Percentiles rank a stretch among this genome's conserved stretches.
Conservation (phyloP, 2,113 vertebrate genomes). For the Daboia siamensis region DNA sequence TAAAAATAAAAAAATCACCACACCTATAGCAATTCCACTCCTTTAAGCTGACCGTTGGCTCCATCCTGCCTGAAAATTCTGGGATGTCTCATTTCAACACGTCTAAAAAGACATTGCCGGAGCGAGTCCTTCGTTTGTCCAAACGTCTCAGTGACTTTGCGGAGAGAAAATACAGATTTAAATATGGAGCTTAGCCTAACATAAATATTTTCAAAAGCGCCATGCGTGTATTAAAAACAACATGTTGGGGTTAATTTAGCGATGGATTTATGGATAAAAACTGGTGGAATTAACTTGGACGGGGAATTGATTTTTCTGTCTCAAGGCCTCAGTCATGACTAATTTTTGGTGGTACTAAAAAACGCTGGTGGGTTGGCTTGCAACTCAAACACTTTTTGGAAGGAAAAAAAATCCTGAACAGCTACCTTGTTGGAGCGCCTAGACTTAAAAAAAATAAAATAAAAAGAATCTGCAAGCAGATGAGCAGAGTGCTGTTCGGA, state of each 20-base stretch:
- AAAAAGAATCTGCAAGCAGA: neutral
- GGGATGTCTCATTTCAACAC: neutral
- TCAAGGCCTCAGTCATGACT: neutral
- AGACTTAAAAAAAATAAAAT: neutral
- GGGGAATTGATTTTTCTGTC: neutral
- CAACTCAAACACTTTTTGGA: neutral
- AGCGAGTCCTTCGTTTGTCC: neutral
- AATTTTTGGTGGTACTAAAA: neutral
- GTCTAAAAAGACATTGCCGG: neutral
- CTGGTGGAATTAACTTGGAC: neutral
- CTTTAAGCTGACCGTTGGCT: neutral
- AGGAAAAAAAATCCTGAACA: slow-evolving; percentile 8
- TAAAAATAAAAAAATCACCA: neutral
- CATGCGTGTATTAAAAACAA: neutral
- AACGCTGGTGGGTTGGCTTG: neutral
- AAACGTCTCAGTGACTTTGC: neutral
- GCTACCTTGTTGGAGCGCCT: neutral
- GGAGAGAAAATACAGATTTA: neutral
- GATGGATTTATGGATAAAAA: neutral
- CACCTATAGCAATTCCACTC: neutral
- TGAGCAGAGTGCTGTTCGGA: neutral
- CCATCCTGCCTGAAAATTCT: neutral
- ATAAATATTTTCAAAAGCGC: neutral
- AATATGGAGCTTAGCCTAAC: neutral
- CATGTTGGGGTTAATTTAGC: neutral